Percentiles rank a stretch among this genome's conserved stretches.
These are phyloP conservation scores for Pseudolaguvia tuberculata DNA, from an alignment of 2,113 vertebrate genomes.

Conservation along the genomic window DNA sequence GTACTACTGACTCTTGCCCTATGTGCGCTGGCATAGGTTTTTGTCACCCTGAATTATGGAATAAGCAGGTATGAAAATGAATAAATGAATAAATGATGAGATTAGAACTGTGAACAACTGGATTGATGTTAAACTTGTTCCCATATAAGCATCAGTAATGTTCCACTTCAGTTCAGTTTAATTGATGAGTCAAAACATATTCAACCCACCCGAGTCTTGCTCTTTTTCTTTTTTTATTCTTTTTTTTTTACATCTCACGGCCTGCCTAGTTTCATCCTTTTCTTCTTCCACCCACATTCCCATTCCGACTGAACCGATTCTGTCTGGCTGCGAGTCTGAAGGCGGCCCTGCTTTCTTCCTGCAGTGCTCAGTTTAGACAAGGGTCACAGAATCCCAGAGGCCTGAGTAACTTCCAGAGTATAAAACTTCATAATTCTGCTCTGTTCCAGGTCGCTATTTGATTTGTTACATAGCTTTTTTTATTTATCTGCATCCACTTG, in stretches of 20 bases:
- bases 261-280: conserved; percentile 22
- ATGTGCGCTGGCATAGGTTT: too few relatives aligned
- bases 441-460: conserved; percentile 3
- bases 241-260: neutral
- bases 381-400: conserved; percentile 25
- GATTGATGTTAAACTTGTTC: too few relatives aligned
- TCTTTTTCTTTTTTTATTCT: conserved; percentile 8
- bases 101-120: too few relatives aligned
- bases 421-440: neutral
- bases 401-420: conserved; percentile 17
- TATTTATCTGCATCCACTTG: too few relatives aligned
- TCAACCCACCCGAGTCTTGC: neutral
- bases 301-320: conserved; percentile 36
- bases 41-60: too few relatives aligned
- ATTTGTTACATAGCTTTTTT: neutral
- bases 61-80: too few relatives aligned
- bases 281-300: conserved; percentile 21
- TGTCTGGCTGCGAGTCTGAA: conserved; percentile 42
- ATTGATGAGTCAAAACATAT: neutral
- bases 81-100: too few relatives aligned
- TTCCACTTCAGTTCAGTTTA: too few relatives aligned
- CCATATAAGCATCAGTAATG: too few relatives aligned
- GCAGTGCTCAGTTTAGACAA: conserved; percentile 21
- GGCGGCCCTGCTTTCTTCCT: conserved; percentile 15
- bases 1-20: too few relatives aligned